Evolutionary conservation across 1,140 invertebrate species (phyloP).

Genomic region (Oscheius sp.): DNA sequence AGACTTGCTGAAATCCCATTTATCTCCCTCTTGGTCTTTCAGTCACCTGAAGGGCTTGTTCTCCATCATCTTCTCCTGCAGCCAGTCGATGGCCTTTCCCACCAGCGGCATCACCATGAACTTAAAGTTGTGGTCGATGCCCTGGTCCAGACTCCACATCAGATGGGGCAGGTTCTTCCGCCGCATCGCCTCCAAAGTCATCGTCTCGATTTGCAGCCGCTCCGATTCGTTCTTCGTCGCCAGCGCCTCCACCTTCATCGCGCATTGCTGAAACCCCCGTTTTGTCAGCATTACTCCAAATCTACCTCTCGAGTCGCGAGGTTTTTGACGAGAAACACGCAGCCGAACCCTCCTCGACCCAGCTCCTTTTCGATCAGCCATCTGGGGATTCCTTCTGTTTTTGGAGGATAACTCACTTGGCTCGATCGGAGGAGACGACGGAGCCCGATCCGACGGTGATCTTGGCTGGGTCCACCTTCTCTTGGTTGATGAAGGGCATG

Average conservation of each 20-base stretch:
- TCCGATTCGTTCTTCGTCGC: not conserved
- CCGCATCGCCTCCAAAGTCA: no score
- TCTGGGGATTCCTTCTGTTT: no score
- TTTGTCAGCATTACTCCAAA: not conserved
- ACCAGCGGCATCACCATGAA: not conserved
- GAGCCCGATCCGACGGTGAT: no score
- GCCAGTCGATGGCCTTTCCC: not conserved
- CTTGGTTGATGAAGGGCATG: no score
- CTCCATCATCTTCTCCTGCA: not conserved
- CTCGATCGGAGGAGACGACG: no score
- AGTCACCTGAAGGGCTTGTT: no score
- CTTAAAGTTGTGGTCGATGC: not conserved
- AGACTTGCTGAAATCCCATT: not conserved
- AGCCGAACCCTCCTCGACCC: not conserved
- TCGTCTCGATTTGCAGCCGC: not conserved
- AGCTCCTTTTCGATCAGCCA: no score
- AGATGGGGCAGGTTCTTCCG: no score
- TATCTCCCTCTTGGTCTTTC: no score
- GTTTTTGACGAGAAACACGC: not conserved
- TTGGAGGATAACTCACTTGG: no score
- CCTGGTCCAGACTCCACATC: not conserved
- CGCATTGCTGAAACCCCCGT: not conserved
- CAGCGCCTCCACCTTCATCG: not conserved
- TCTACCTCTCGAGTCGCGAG: not conserved
- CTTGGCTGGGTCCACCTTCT: no score